A percentile compares a stretch with the other conserved stretches of the same genome.
phyloP scores from a whole-genome alignment of 2,113 vertebrate species.

The Hippocampus comes region DNA sequence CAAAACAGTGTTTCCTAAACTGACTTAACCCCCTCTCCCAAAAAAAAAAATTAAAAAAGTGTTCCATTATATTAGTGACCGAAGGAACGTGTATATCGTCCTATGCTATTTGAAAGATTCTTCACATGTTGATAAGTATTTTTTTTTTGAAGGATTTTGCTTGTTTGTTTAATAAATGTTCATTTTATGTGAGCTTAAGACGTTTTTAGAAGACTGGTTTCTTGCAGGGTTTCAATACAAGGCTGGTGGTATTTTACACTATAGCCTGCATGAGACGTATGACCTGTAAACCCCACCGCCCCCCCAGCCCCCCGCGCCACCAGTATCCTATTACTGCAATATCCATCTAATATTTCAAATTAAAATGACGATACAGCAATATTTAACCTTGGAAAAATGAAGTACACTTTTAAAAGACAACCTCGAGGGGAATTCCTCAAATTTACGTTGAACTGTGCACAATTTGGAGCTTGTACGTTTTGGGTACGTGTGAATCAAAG shows the following conservation, averaged over 20 bases:
- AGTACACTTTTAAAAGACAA: neutral
- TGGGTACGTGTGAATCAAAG: neutral
- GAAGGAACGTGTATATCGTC: constrained; percentile 90
- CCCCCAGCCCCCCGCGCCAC: no score
- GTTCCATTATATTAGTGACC: constrained; percentile 82
- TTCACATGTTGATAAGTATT: constrained; percentile 86
- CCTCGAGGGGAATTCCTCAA: neutral
- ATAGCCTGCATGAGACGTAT: neutral
- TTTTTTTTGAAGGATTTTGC: constrained; percentile 84
- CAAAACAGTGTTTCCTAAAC: constrained; percentile 85
- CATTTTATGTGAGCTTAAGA: constrained; percentile 87
- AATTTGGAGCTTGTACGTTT: neutral
- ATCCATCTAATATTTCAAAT: no score
- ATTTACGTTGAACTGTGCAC: neutral
- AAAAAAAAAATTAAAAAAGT: constrained; percentile 74
- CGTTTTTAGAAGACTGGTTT: constrained; percentile 78
- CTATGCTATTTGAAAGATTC: constrained; percentile 84
- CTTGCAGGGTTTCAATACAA: constrained; percentile 50
- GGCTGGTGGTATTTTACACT: constrained; percentile 23
- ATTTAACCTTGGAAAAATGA: neutral
- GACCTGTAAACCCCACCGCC: neutral
- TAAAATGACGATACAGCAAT: neutral
- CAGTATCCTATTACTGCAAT: neutral
- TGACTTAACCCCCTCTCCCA: constrained; percentile 72
- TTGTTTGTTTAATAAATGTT: constrained; percentile 99